A percentile compares a stretch with the other conserved stretches of the same genome.
These are phyloP conservation scores for Chamaedrilus cognettii DNA, from an alignment of 2,888 invertebrate genomes.

Conservation along the genomic window DNA sequence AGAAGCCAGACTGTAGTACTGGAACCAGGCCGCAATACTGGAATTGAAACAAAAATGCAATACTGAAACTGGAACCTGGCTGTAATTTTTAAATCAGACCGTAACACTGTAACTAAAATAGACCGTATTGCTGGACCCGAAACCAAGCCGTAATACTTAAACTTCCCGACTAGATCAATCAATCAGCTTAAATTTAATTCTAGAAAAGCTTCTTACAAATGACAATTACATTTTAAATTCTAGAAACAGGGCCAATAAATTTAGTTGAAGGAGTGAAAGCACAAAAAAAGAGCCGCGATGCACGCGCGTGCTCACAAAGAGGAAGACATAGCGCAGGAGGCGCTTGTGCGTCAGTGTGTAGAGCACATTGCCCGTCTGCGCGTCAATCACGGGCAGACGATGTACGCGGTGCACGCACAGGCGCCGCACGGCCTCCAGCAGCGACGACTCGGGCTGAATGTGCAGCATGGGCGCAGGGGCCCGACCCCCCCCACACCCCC, in stretches of 20 bases:
- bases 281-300: too few relatives aligned
- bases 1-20: too few relatives aligned
- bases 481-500: too few relatives aligned
- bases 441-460: constrained; percentile 14
- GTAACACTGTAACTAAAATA: too few relatives aligned
- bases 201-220: not conserved
- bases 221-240: not conserved
- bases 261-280: too few relatives aligned
- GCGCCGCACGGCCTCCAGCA: constrained; percentile 20
- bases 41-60: too few relatives aligned
- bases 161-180: too few relatives aligned
- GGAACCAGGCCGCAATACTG: too few relatives aligned
- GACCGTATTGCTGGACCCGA: too few relatives aligned
- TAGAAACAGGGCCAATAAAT: not conserved
- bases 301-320: constrained; percentile 21
- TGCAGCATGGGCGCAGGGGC: constrained; percentile 14
- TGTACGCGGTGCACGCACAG: constrained; percentile 20
- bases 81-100: too few relatives aligned
- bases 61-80: too few relatives aligned
- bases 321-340: constrained; percentile 24
- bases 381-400: constrained; percentile 25
- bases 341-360: constrained; percentile 25
- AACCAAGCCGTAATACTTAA: too few relatives aligned
- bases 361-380: constrained; percentile 22
- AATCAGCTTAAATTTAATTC: not conserved